Evolutionary conservation across 30 jellyfish, hydroid and myxozoan genomes (phyloP), one percentile per base, ranked within the genome.

Genomic region (Aurelia coerulea): DNA sequence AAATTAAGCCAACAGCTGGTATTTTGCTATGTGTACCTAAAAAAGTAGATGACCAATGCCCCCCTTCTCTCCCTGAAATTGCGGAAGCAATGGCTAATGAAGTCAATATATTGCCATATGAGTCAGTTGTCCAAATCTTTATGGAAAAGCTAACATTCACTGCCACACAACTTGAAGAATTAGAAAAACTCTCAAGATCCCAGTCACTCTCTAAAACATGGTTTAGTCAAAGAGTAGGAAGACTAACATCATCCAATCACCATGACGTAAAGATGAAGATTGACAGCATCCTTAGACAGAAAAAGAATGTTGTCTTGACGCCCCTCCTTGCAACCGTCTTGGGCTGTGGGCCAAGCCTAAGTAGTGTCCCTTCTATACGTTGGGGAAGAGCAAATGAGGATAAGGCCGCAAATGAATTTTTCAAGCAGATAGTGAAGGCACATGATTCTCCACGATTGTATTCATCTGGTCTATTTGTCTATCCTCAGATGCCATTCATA

Each of bases 361-460:
- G 9, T 2, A 2, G 16, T 67, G 1, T 67, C 12, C 77, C 41
- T 0, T 32, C 14, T 2, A 23, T 67, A 1, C 11, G 35, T 2
- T 67, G 77, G 77, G 77, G 77, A 12, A 67, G 16, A 0, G 18
- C 6, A 17, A 19, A 67, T 67, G 77, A 67, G 18, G 77, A 67
- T 2, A 67, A 67, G 17, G 77, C 77, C 0, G 77, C 77, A 2
- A 12, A 6, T 67, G 77, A 6, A 1, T 67, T 67, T n/a, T 67
- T 17, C 50, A 67, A 67, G 16, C 41, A 5, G 50, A 32, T 32
- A 3, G 10, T 67, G 18, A 67, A 67, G 12, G n/a, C 17, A 8
- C 77, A 67, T 67, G 50, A 67, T 2, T 2, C 18, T 2, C 77
- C 77, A 17, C 77, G 16, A 32, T 2, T 67, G 41, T 67, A 6